Evolutionary conservation across 2,888 invertebrate genomes (phyloP).

Genomic region (Watsonalla cultraria): DNA sequence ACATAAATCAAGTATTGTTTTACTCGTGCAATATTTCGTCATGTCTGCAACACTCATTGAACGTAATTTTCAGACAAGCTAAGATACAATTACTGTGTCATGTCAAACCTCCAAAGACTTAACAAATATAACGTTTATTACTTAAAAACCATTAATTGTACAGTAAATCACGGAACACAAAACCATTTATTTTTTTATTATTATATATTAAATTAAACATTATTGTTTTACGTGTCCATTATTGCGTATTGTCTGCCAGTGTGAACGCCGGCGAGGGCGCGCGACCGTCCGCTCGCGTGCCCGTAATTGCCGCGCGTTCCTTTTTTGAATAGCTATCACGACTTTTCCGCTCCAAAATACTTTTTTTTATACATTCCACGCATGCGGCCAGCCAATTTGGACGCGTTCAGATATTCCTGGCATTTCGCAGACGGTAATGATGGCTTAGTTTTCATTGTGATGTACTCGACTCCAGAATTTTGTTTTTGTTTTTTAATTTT

Average conservation of each 20-base stretch:
- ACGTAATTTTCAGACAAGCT: too few relatives aligned
- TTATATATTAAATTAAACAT: too few relatives aligned
- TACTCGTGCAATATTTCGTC: too few relatives aligned
- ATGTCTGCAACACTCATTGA: too few relatives aligned
- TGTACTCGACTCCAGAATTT: background rate
- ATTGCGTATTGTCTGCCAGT: slow-evolving; percentile 29
- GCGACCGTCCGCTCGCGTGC: slow-evolving; percentile 75
- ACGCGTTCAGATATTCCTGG: slow-evolving; percentile 63
- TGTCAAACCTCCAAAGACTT: too few relatives aligned
- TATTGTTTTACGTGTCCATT: slow-evolving; percentile 1
- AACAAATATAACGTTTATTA: background rate
- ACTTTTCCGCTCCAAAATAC: slow-evolving; percentile 75
- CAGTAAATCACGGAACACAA: background rate
- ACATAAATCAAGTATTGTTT: too few relatives aligned
- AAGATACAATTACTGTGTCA: too few relatives aligned
- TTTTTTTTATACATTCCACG: slow-evolving; percentile 65
- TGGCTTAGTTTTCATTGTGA: slow-evolving; percentile 24
- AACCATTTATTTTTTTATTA: background rate
- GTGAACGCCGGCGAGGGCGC: slow-evolving; percentile 55
- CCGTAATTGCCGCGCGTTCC: slow-evolving; percentile 73
- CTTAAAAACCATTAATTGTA: background rate
- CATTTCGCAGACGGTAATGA: slow-evolving; percentile 42
- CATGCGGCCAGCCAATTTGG: slow-evolving; percentile 67
- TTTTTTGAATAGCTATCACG: slow-evolving; percentile 77
- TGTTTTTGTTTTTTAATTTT: background rate